Evolutionary conservation across 2,888 invertebrate species (phyloP).

Genomic region (Tetragonula carbonaria): DNA sequence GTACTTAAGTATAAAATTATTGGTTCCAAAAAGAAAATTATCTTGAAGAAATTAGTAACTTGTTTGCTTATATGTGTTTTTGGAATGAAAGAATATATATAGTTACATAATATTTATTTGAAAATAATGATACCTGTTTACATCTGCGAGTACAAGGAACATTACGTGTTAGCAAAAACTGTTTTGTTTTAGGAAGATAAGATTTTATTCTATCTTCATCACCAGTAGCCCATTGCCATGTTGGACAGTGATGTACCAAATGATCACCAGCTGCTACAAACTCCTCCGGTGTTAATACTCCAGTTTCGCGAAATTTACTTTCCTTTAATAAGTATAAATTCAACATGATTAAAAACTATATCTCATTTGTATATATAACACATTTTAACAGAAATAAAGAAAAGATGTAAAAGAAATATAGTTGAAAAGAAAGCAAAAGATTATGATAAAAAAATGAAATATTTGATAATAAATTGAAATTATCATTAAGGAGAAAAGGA

Average conservation of each 20-base stretch:
- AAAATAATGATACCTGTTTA: constrained; percentile 88
- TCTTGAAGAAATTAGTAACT: neutral
- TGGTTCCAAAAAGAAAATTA: neutral
- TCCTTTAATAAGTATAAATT: constrained; percentile 86
- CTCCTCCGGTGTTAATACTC: constrained; percentile 99
- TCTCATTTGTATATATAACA: neutral
- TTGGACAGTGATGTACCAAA: constrained; percentile 99
- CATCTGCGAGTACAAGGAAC: constrained; percentile 98
- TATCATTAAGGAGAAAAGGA: neutral
- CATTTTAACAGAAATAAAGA: neutral
- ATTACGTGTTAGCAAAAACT: constrained; percentile 98
- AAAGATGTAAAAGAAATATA: neutral
- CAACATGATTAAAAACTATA: neutral
- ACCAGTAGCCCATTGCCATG: constrained; percentile 99
- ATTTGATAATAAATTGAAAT: neutral
- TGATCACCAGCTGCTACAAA: constrained; percentile 99
- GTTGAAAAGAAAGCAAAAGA: neutral
- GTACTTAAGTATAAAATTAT: neutral
- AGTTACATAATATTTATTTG: neutral
- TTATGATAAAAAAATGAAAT: neutral
- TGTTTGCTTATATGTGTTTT: neutral
- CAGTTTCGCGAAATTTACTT: constrained; percentile 98
- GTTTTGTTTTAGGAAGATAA: constrained; percentile 97
- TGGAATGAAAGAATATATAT: neutral
- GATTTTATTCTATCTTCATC: constrained; percentile 95